Conservation (phyloP, 1,140 invertebrate genomes). For the Trichomalopsis sarcophagae region DNA sequence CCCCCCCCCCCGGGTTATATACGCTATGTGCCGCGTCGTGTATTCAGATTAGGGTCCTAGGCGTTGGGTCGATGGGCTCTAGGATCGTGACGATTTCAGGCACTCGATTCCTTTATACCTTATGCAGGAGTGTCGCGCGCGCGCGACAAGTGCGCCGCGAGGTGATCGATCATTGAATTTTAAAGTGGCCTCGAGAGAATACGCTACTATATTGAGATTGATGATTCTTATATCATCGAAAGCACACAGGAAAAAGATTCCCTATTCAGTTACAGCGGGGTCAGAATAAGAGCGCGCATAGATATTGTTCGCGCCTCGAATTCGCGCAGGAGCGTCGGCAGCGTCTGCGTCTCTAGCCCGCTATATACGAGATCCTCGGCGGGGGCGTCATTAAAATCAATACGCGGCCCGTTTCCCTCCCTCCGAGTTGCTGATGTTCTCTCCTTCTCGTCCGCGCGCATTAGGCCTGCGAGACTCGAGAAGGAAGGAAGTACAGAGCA, state of each 20-base stretch:
- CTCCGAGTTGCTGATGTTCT: constrained; percentile 58
- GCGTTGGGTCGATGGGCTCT: constrained; percentile 46
- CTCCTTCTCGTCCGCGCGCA: constrained; percentile 37
- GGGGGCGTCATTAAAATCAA: constrained; percentile 75
- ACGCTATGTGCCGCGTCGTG: constrained; percentile 8
- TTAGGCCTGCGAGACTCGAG: background rate
- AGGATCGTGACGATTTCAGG: background rate
- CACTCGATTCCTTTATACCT: constrained; percentile 23
- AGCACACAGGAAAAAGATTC: background rate
- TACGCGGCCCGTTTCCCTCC: constrained; percentile 68
- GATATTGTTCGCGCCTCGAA: constrained; percentile 70
- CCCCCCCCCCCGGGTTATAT: constrained; percentile 48
- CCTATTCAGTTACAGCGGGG: constrained; percentile 12
- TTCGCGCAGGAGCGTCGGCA: constrained; percentile 54
- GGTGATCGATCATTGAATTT: constrained; percentile 41
- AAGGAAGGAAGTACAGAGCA: constrained; percentile 26
- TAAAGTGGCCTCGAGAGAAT: background rate
- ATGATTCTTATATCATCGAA: too few relatives aligned
- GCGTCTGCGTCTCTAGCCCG: background rate
- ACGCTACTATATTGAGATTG: too few relatives aligned
- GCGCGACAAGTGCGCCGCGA: constrained; percentile 10
- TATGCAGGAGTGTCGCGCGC: too few relatives aligned
- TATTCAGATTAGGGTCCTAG: constrained; percentile 71
- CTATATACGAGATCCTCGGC: constrained; percentile 51
- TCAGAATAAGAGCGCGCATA: constrained; percentile 63